Evolutionary conservation across 2,113 vertebrate species (phyloP), one percentile per base, ranked within the genome.

Genomic region (Puffinus mauretanicus): DNA sequence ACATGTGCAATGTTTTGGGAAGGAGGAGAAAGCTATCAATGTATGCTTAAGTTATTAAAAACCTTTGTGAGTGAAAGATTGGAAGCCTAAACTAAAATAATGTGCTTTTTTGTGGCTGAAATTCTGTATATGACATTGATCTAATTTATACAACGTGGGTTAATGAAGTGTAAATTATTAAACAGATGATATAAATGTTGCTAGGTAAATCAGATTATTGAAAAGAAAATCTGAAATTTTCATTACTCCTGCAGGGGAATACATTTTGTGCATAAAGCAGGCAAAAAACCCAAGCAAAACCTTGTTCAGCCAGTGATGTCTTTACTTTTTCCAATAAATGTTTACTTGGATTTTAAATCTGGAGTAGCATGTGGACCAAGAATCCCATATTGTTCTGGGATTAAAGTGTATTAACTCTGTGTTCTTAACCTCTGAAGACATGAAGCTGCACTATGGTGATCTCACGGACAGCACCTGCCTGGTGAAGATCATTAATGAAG

Each of bases 401-500:
- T 60, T 71, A 16, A 42, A 64, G 34, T 76, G 7, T 88, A 21
- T 92, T 94, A 84, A 98, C 36, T 80, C 10, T 91, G 8, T 97
- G 14, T 96, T 97, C 94, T 71, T 97, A 69, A 86, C 82, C 77
- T 93, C 86, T 87, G 64, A 98, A 99, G 99, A 99, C 89, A 99
- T 99, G 99, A 99, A 98, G 96, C 95, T 99, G 94, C 99, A 99
- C 95, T 99, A 99, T 3, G 99, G 99, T 2, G 99, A 99, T 94
- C 98, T 99, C 95, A 99, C 99, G 0, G 99, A 99, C 97, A 99
- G 99, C 95, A 99, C 99, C 15, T 99, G 99, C 97, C 98, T 99
- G 60, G 99, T 99, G 97, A 99, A 99, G 98, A 99, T 99, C 91
- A 99, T 99, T 92, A 99, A 99, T 87, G 97, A 99, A 97, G 99